Evolutionary conservation across 1,140 invertebrate genomes (phyloP).

Genomic region (Papilio polyxenes): DNA sequence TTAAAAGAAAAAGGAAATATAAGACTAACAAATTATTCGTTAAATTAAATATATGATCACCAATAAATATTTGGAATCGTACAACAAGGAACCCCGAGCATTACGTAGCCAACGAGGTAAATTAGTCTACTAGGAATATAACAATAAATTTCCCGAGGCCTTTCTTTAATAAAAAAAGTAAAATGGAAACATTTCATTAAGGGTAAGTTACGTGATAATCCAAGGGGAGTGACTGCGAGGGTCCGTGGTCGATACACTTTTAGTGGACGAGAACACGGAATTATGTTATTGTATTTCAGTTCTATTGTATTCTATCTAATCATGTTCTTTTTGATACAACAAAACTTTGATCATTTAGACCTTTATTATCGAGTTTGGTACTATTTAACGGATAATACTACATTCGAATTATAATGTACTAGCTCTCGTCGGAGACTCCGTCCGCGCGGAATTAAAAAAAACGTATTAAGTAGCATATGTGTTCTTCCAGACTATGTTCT

Average conservation of each 20-base stretch:
- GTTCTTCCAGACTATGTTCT: no score
- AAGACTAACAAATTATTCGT: no score
- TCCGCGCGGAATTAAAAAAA: no score
- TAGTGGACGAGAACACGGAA: constrained; percentile 16
- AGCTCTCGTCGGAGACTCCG: no score
- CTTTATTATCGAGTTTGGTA: neutral
- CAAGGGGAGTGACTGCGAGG: constrained; percentile 34
- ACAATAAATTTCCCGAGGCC: constrained; percentile 44
- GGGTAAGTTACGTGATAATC: constrained; percentile 44
- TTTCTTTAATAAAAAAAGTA: constrained; percentile 46
- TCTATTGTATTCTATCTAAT: neutral
- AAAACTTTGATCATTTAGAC: constrained; percentile 9
- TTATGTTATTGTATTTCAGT: constrained; percentile 16
- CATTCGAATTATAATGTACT: no score
- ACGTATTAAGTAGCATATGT: no score
- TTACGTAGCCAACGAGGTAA: constrained; percentile 37
- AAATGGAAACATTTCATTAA: constrained; percentile 40
- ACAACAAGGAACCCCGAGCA: constrained; percentile 10
- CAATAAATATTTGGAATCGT: neutral
- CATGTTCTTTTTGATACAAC: constrained; percentile 2
- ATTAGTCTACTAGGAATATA: constrained; percentile 37
- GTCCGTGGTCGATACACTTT: constrained; percentile 21
- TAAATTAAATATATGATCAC: neutral
- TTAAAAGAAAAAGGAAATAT: no score
- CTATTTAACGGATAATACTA: no score